Base-by-base conservation (phyloP, 2,888 invertebrate species). In the Frankliniella fusca region DNA sequence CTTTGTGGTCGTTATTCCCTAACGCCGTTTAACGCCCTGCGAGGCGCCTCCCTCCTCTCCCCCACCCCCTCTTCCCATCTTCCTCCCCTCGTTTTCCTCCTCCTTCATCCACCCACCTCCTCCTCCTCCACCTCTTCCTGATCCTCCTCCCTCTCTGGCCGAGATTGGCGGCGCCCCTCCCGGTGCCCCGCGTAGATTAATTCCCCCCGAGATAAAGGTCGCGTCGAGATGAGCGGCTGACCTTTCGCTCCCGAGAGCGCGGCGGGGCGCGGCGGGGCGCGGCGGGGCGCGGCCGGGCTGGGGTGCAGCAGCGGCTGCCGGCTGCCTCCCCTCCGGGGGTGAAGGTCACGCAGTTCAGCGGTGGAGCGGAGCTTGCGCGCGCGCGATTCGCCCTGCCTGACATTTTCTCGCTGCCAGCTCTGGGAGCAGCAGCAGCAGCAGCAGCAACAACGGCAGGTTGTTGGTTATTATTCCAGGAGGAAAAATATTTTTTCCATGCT, bases 151-250 rank as follows among this genome's bases (percentile, higher is more conserved):
- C 38, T 2, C 5, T 5, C 38, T 38, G 38, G 38, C 38, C 38
- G 38, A 38, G 38, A 38, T 38, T 5, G 38, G 38, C 38, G 38
- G 38, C 38, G 38, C 38, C 12, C 54, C 18, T 61, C 61, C 18
- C 61, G 61, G 61, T 18, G 61, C 18, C 20, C 11, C n/a, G 15
- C n/a, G 15, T 18, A 61, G 61, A 61, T 61, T 61, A 61, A 61
- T 61, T 61, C 61, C 61, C 20, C 18, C 18, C 15, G 70, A 76
- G 70, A 76, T 76, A 76, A 76, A 76, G 70, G 70, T 76, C 70
- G 70, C 27, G 8, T 3, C 8, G 61, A 61, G 61, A 61, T 61
- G 61, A 61, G 61, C 12, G 10, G 70, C 23, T 76, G 70, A 76
- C 70, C 70, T 76, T 76, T 76, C 9, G 27, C 70, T 38, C 38